phyloP scores from a whole-genome alignment of 2,113 vertebrate species.

The Erythrocercus mccallii region DNA sequence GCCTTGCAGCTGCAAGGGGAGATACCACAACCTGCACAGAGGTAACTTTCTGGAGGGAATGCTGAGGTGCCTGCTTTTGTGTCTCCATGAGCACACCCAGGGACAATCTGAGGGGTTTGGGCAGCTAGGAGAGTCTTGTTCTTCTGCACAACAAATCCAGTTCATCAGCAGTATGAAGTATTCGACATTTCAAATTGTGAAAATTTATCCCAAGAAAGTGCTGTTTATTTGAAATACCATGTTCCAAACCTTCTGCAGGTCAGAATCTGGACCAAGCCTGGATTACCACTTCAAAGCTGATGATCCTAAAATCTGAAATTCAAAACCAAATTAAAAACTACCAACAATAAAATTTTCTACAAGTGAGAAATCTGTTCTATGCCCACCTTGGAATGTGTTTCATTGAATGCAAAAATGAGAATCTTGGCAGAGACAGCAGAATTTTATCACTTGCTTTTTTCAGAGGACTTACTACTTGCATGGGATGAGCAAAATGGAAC shows the following conservation, averaged over 20 bases:
- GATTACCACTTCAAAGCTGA: background rate
- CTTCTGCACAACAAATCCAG: background rate
- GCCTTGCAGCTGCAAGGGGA: background rate
- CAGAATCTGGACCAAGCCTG: background rate
- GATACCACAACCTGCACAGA: background rate
- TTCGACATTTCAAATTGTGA: background rate
- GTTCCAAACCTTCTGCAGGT: background rate
- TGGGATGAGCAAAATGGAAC: background rate
- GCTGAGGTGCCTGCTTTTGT: background rate
- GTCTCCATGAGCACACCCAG: background rate
- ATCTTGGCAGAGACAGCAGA: background rate
- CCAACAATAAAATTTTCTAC: background rate
- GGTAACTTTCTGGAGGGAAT: background rate
- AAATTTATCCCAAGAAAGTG: background rate
- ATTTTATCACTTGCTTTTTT: slow-evolving; percentile 8
- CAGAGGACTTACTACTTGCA: slow-evolving; percentile 6
- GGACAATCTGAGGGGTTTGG: background rate
- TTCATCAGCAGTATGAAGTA: background rate
- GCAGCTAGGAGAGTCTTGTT: background rate
- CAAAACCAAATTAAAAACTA: background rate
- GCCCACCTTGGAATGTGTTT: background rate
- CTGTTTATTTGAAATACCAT: background rate
- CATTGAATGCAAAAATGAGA: background rate
- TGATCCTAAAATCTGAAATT: background rate
- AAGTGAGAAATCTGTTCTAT: background rate